Evolutionary conservation across 2,113 vertebrate genomes (phyloP).

Genomic region (Oreochromis tanganicae): DNA sequence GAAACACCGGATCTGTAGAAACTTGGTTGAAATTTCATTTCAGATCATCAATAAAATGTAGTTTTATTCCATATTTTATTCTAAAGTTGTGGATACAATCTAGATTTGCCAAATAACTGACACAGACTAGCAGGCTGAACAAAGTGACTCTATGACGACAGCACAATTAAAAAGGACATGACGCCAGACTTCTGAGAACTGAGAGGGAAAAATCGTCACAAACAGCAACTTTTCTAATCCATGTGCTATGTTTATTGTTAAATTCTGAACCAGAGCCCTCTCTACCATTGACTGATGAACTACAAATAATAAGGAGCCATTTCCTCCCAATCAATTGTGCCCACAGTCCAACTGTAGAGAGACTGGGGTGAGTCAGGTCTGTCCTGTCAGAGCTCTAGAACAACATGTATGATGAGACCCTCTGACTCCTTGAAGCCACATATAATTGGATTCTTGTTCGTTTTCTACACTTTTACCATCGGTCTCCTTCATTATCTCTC

Average conservation of each 20-base stretch:
- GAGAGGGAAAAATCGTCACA: background rate
- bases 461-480: background rate
- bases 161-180: too few relatives aligned
- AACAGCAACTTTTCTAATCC: background rate
- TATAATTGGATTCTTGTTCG: background rate
- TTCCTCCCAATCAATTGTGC: background rate
- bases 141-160: background rate
- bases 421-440: background rate
- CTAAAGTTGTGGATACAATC: background rate
- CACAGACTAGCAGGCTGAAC: background rate
- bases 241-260: too few relatives aligned
- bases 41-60: fast-evolving
- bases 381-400: background rate
- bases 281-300: background rate
- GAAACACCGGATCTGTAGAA: background rate
- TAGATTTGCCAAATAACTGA: background rate
- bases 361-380: background rate
- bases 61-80: fast-evolving
- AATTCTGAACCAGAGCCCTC: fast-evolving
- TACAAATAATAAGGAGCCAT: background rate
- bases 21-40: background rate
- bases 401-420: background rate
- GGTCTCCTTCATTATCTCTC: background rate
- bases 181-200: background rate
- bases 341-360: background rate